These are phyloP conservation scores for Oenanthe oenanthe DNA, from an alignment of 2,113 vertebrate genomes.

Conservation along the genomic window DNA sequence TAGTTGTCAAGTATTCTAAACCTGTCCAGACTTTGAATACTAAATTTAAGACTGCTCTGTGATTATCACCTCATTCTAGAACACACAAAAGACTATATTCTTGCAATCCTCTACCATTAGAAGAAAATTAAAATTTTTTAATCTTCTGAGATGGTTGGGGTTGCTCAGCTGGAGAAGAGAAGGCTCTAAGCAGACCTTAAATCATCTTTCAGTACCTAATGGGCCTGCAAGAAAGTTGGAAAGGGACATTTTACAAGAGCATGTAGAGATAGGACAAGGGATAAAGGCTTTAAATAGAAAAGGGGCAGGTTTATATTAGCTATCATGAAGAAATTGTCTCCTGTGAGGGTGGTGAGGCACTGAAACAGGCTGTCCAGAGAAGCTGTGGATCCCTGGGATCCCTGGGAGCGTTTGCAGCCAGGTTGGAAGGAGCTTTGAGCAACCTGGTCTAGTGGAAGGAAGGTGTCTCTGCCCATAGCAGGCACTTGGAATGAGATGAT, in stretches of 20 bases:
- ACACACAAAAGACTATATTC: background rate
- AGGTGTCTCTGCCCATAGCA: background rate
- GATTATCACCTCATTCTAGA: background rate
- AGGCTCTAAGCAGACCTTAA: background rate
- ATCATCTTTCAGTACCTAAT: background rate
- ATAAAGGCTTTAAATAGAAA: background rate
- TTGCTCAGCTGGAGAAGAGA: background rate
- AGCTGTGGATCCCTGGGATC: background rate
- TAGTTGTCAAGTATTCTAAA: background rate
- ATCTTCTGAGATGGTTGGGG: background rate
- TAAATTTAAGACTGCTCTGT: background rate
- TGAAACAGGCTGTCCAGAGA: background rate
- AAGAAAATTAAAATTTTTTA: background rate
- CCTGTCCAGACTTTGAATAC: background rate
- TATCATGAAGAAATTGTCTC: background rate
- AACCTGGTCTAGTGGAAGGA: background rate
- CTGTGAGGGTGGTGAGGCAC: background rate
- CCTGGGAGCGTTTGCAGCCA: background rate
- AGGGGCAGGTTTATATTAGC: background rate
- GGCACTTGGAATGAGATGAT: background rate
- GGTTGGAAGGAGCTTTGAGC: background rate
- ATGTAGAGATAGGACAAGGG: background rate
- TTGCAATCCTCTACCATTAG: background rate
- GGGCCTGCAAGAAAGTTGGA: background rate
- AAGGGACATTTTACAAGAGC: background rate